These are phyloP conservation scores for Radopholus similis DNA, from an alignment of 1,140 invertebrate species.

Conservation along the genomic window DNA sequence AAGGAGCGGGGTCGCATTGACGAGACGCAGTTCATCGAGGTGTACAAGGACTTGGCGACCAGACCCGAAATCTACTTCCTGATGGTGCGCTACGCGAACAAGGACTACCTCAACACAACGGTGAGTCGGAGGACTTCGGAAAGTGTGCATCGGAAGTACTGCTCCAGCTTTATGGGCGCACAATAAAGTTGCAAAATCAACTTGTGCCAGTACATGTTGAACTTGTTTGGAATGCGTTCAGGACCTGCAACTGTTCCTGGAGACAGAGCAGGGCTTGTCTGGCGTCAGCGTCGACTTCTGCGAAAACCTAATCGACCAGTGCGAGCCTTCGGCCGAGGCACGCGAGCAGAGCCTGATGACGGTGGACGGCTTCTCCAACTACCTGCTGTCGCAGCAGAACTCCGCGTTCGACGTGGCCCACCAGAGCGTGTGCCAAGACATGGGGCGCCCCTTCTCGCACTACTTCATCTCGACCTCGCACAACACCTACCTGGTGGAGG, in stretches of 20 bases:
- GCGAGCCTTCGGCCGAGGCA: conserved; percentile 67
- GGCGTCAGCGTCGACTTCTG: conserved; percentile 65
- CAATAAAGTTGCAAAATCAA: not conserved
- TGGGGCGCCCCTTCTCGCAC: conserved; percentile 65
- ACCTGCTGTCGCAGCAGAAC: conserved; percentile 66
- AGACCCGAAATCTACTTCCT: conserved; percentile 70
- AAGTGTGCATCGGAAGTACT: not conserved
- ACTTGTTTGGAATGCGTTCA: too few relatives aligned
- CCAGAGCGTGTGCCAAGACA: conserved; percentile 65
- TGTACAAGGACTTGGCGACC: conserved; percentile 69
- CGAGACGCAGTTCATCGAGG: conserved; percentile 66
- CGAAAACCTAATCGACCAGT: conserved; percentile 65
- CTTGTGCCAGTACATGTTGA: too few relatives aligned
- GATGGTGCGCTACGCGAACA: conserved; percentile 68
- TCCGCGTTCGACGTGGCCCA: conserved; percentile 67
- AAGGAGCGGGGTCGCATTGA: conserved; percentile 62
- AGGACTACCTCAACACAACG: conserved; percentile 61
- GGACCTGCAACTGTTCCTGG: conserved; percentile 68
- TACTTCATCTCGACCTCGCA: conserved; percentile 66
- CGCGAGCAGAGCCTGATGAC: conserved; percentile 65
- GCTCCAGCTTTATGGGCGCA: not conserved
- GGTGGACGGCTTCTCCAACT: conserved; percentile 66
- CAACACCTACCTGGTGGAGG: conserved; percentile 68
- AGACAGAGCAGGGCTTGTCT: conserved; percentile 69
- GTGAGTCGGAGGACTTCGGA: not conserved